Conservation (phyloP, 2,888 invertebrate species). For the Acrobasis suavella region DNA sequence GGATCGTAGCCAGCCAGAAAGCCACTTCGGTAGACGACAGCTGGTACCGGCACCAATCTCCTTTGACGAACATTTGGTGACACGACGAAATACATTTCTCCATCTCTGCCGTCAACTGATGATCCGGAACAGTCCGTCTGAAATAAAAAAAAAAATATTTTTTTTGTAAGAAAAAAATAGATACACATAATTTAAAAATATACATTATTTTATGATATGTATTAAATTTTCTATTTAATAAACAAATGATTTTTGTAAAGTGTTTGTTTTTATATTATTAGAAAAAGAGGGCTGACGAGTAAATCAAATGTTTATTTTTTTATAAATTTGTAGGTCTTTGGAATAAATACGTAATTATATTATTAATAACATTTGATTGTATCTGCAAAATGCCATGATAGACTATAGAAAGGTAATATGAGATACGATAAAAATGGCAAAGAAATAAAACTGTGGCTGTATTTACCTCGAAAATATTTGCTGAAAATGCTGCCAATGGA, state of each 20-base stretch:
- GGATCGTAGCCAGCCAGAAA: constrained; percentile 94
- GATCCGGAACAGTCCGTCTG: constrained; percentile 90
- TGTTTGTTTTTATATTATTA: too few relatives aligned
- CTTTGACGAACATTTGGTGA: constrained; percentile 90
- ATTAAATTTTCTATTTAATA: too few relatives aligned
- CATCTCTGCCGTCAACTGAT: constrained; percentile 89
- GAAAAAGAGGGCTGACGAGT: too few relatives aligned
- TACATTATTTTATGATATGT: too few relatives aligned
- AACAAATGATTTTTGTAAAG: too few relatives aligned
- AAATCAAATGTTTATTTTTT: too few relatives aligned
- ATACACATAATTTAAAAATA: too few relatives aligned
- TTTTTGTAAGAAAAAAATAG: too few relatives aligned
- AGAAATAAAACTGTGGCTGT: constrained; percentile 4
- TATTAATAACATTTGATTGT: too few relatives aligned
- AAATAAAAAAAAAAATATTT: constrained; percentile 44
- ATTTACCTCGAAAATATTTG: constrained; percentile 89
- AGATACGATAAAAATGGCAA: constrained; percentile 1
- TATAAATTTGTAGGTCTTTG: too few relatives aligned
- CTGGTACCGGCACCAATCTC: constrained; percentile 91
- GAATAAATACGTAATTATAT: too few relatives aligned
- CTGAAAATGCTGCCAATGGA: constrained; percentile 90
- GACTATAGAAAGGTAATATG: background rate
- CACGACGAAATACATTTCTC: constrained; percentile 93
- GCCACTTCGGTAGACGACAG: constrained; percentile 88
- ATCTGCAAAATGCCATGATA: too few relatives aligned